A percentile compares a stretch with the other conserved stretches of the same genome.
Evolutionary conservation across 2,113 vertebrate genomes (phyloP).

Genomic region (Phycodurus eques): DNA sequence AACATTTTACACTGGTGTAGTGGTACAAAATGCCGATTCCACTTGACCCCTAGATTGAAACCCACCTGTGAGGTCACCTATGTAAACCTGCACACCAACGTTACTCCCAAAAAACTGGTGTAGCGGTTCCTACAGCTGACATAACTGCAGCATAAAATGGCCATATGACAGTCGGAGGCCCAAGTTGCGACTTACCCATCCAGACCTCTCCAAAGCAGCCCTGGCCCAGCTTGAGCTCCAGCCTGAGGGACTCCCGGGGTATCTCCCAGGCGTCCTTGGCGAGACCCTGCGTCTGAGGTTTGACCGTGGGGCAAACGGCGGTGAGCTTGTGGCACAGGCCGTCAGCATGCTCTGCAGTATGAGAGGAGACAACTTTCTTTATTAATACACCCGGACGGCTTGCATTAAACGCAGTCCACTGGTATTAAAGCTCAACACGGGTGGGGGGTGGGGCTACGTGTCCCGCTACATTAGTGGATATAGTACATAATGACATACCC

Average conservation of each 20-base stretch:
- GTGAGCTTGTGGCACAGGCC: slow-evolving; percentile 96
- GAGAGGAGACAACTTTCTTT: neutral
- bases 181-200: slow-evolving; percentile 85
- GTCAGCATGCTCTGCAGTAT: slow-evolving; percentile 85
- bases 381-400: neutral
- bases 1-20: too few species aligned
- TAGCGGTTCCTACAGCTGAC: too few species aligned
- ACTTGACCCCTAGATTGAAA: too few species aligned
- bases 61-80: too few species aligned
- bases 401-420: slow-evolving; percentile 47
- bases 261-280: slow-evolving; percentile 99
- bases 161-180: neutral
- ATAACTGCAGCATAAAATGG: too few species aligned
- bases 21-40: too few species aligned
- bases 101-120: too few species aligned
- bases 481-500: slow-evolving; percentile 65
- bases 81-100: too few species aligned
- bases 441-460: neutral
- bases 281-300: slow-evolving; percentile 97
- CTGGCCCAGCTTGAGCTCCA: slow-evolving; percentile 96
- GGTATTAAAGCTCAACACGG: neutral
- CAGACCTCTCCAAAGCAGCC: slow-evolving; percentile 99
- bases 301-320: slow-evolving; percentile 94
- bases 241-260: slow-evolving; percentile 89
- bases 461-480: neutral